Percentiles rank a stretch among this genome's conserved stretches.
Conservation (phyloP, 2,797 vertebrate genomes). For the Microctenopoma steveboyesi region DNA sequence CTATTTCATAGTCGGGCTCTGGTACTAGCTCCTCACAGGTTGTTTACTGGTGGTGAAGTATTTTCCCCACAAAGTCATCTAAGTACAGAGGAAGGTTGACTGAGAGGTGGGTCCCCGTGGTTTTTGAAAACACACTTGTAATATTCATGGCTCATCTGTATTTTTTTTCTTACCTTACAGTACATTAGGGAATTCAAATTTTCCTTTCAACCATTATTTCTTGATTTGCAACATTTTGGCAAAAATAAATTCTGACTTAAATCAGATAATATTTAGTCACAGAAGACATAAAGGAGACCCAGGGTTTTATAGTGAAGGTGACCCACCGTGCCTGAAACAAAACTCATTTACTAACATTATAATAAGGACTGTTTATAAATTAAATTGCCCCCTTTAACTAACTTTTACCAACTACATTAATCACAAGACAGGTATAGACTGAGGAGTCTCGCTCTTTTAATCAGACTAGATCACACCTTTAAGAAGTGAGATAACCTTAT, state of each 20-base stretch:
- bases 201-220: too few species aligned
- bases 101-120: slow-evolving; percentile 1
- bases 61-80: slow-evolving; percentile 30
- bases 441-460: neutral
- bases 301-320: neutral
- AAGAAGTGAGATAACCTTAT: too few species aligned
- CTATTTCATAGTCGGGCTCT: slow-evolving; percentile 17
- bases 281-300: neutral
- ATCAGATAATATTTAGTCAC: neutral
- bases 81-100: slow-evolving; percentile 35
- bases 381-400: too few species aligned
- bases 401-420: neutral
- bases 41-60: slow-evolving; percentile 13
- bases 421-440: neutral
- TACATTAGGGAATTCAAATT: too few species aligned
- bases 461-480: too few species aligned
- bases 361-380: too few species aligned
- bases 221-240: too few species aligned
- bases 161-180: too few species aligned
- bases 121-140: slow-evolving; percentile 10
- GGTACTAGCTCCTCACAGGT: slow-evolving; percentile 11
- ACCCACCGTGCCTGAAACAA: neutral
- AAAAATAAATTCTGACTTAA: too few species aligned
- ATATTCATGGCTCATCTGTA: too few species aligned
- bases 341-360: neutral